Base-by-base conservation (phyloP, 2,113 vertebrate genomes). In the Numenius arquata region DNA sequence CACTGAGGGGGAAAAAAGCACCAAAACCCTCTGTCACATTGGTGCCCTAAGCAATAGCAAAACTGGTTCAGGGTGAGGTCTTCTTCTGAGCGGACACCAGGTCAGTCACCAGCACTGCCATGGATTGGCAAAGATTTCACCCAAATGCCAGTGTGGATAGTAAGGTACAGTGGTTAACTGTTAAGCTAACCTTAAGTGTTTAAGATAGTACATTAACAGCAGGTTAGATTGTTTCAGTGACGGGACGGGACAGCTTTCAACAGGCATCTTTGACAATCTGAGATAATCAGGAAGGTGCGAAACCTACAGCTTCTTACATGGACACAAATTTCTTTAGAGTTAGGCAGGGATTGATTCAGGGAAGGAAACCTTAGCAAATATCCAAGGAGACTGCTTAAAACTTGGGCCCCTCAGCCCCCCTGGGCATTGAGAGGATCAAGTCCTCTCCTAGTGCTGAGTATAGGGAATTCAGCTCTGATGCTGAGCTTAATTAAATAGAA, bases 401-500 rank as follows among this genome's bases (percentile, higher is more conserved):
- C 16, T 61, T 43, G 4, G 23, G 55, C 25, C 36, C 2, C 47
- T 83, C 1, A 0, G 3, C 12, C 32, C 13, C 21, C 5, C 30
- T 14, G 6, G 7, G 17, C 47, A 77, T 1, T 72, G 43, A 84
- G 90, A 88, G 62, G 43, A 89, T 91, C 43, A 86, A 78, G 81
- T 92, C 65, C 8, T 95, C 62, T 82, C 34, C 89, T 83, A 89
- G 13, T 77, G 82, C 91, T 95, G 92, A 94, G 92, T 77, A 56
- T 38, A 81, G 63, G 30, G 73, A 96, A 97, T 94, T 95, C n/a
- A 77, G 73, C 47, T 90, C 26, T 95, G 93, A 94, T 73, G 52
- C 55, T 93, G 47, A 81, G 85, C 68, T 96, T 97, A 95, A 97
- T 97, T 97, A 97, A 95, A 97, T 78, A 97, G 93, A 97, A 97